These are phyloP conservation scores for Drosophila tripunctata DNA, from an alignment of 2,888 invertebrate genomes.

Conservation along the genomic window DNA sequence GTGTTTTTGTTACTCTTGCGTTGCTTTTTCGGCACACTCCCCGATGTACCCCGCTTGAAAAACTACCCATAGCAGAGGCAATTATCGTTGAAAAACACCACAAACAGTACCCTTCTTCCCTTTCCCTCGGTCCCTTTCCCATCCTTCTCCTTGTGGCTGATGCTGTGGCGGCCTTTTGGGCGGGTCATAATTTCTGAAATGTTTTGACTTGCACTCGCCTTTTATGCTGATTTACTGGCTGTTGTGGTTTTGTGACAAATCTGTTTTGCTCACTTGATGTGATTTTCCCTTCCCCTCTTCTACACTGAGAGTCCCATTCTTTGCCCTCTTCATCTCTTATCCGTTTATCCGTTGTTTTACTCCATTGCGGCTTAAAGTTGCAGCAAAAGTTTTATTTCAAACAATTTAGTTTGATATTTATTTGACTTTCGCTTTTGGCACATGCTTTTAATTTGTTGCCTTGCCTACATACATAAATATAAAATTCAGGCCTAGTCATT, in stretches of 20 bases:
- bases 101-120: constrained; percentile 1
- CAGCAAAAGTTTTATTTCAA: constrained; percentile 70
- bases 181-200: constrained; percentile 77
- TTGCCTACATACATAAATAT: no score
- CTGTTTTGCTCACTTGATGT: constrained; percentile 78
- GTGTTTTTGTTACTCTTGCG: constrained; percentile 24
- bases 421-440: constrained; percentile 46
- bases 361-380: constrained; percentile 61
- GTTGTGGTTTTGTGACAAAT: constrained; percentile 79
- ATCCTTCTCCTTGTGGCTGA: constrained; percentile 42
- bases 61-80: constrained; percentile 47
- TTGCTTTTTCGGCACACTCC: constrained; percentile 36
- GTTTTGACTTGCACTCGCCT: constrained; percentile 78
- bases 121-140: neutral
- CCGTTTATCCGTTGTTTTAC: neutral
- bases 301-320: neutral
- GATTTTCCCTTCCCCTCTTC: constrained; percentile 40
- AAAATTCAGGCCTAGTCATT: constrained; percentile 61
- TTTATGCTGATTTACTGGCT: constrained; percentile 79
- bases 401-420: constrained; percentile 77
- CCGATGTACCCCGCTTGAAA: constrained; percentile 32
- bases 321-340: neutral
- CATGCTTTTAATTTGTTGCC: constrained; percentile 25
- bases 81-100: constrained; percentile 60
- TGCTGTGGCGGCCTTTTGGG: constrained; percentile 56